These are phyloP conservation scores for Hydraecia micacea DNA, from an alignment of 2,888 invertebrate genomes.

Conservation along the genomic window DNA sequence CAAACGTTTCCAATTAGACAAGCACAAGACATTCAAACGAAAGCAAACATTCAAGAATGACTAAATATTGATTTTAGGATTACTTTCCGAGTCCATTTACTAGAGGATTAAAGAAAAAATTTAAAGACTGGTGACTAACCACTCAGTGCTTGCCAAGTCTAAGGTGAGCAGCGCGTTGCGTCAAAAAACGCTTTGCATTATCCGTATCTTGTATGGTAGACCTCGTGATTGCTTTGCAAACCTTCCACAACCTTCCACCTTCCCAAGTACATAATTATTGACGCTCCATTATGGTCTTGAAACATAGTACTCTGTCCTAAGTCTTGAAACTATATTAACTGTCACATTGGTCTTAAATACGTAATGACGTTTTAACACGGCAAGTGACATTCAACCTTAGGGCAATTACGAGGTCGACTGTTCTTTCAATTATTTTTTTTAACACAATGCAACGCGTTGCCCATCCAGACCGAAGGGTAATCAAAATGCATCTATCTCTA, in stretches of 20 bases:
- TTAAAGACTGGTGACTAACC: conserved; percentile 52
- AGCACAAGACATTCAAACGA: conserved; percentile 43
- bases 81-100: conserved; percentile 61
- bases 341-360: neutral
- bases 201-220: neutral
- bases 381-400: neutral
- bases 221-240: neutral
- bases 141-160: conserved; percentile 57
- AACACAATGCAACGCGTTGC: conserved; percentile 12
- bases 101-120: conserved; percentile 16
- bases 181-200: neutral
- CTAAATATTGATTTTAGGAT: conserved; percentile 31
- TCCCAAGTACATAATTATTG: neutral
- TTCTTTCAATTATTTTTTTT: neutral
- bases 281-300: neutral
- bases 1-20: conserved; percentile 34
- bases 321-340: neutral
- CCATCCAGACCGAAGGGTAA: conserved; percentile 12
- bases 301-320: too few relatives aligned
- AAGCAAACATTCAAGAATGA: conserved; percentile 35
- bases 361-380: neutral
- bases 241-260: too few relatives aligned
- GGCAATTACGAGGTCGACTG: neutral
- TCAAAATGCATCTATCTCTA: conserved; percentile 59
- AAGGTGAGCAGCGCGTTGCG: conserved; percentile 22